These are phyloP conservation scores for Notarius quadriscutis DNA, from an alignment of 2,113 vertebrate species.

Conservation along the genomic window DNA sequence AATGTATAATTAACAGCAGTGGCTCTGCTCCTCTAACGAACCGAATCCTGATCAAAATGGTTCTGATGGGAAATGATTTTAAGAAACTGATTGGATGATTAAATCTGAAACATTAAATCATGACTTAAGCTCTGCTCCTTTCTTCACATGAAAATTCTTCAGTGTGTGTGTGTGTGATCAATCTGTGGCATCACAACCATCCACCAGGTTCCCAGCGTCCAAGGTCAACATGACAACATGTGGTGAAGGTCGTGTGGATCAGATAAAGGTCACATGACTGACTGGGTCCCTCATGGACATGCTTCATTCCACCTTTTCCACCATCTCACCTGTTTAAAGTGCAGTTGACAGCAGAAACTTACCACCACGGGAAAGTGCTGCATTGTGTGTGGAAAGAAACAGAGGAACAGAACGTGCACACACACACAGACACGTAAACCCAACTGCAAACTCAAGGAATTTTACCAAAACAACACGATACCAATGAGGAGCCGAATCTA, in stretches of 20 bases:
- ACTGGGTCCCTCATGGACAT: conserved; percentile 19
- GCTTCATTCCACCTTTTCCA: conserved; percentile 32
- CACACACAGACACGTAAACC: background rate
- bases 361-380: background rate
- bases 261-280: background rate
- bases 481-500: background rate
- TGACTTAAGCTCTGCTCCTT: background rate
- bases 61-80: background rate
- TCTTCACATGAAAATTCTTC: too few relatives aligned
- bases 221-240: background rate
- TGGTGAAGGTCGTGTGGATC: conserved; percentile 10
- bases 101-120: background rate
- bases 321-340: conserved; percentile 32
- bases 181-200: background rate
- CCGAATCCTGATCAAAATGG: background rate
- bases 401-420: background rate
- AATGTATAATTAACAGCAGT: background rate
- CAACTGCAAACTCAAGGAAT: background rate
- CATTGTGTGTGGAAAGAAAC: conserved; percentile 1
- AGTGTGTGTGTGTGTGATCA: background rate
- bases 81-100: background rate
- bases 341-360: background rate
- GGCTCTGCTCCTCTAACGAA: background rate
- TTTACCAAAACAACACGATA: conserved; percentile 22
- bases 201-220: background rate